Percentiles rank a stretch among this genome's conserved stretches.
Conservation (phyloP, 2,888 invertebrate genomes). For the Conistra vaccinii region DNA sequence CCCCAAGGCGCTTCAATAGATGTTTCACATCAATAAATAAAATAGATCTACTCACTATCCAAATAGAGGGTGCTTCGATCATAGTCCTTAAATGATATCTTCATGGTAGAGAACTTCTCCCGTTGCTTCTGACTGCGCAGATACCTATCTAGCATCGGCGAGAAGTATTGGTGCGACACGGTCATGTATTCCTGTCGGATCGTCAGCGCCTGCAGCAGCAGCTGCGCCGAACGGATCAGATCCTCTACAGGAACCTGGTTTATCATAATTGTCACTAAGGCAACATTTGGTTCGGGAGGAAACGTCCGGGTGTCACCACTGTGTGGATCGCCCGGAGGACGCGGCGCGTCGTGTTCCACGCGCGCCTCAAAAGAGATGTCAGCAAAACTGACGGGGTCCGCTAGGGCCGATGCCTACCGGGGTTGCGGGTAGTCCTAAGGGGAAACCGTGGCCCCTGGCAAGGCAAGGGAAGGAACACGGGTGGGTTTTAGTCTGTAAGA, state of each 20-base stretch:
- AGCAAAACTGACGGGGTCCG: no score
- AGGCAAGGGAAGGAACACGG: no score
- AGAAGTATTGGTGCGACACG: slow-evolving; percentile 95
- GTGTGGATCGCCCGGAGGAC: no score
- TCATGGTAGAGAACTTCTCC: slow-evolving; percentile 29
- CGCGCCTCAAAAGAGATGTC: no score
- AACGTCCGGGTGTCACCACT: no score
- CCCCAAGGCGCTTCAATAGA: not conserved
- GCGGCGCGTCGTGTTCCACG: no score
- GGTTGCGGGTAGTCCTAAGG: no score
- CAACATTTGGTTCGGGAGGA: slow-evolving; percentile 1
- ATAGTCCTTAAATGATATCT: slow-evolving; percentile 8
- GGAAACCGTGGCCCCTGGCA: no score
- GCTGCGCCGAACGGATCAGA: slow-evolving; percentile 95
- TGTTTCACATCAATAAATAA: not conserved
- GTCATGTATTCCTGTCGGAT: slow-evolving; percentile 97
- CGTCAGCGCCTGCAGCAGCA: slow-evolving; percentile 95
- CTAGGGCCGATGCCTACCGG: no score
- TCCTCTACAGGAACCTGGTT: slow-evolving; percentile 97
- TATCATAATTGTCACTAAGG: not conserved
- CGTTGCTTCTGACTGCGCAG: slow-evolving; percentile 64
- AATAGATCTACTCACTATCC: slow-evolving; percentile 44
- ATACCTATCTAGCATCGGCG: slow-evolving; percentile 91
- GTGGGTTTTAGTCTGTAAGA: no score
- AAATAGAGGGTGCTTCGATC: not conserved